phyloP scores from a whole-genome alignment of 37 sponge, comb jelly and placozoan genomes.

The Chondrilla cf. caribensis region DNA sequence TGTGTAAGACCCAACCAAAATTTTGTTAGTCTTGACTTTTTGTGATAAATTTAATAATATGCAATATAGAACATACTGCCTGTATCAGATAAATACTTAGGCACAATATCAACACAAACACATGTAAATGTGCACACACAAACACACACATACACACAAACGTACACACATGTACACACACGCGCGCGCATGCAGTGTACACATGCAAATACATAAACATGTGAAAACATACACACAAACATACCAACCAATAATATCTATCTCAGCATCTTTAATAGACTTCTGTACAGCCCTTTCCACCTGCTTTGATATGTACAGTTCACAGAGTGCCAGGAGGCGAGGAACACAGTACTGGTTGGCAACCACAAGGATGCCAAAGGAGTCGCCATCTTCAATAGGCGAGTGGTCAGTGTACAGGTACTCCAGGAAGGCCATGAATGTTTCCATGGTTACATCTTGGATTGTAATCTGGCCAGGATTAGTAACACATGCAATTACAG shows the following conservation, averaged over 20 bases:
- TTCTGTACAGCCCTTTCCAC: conserved; percentile 64
- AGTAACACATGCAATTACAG: neutral
- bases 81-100: no score
- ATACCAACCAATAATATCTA: conserved; percentile 70
- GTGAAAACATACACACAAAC: neutral
- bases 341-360: conserved; percentile 74
- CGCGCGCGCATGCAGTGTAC: no score
- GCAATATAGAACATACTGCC: no score
- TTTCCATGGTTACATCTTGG: conserved; percentile 36
- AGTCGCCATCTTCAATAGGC: conserved; percentile 77
- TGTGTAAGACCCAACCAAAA: no score
- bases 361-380: conserved; percentile 62
- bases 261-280: conserved; percentile 59
- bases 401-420: conserved; percentile 87
- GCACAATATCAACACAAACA: no score
- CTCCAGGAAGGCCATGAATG: conserved; percentile 75
- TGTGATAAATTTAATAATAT: no score
- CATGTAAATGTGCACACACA: no score
- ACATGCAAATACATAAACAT: no score
- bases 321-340: conserved; percentile 77
- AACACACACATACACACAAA: no score
- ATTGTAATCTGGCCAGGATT: conserved; percentile 60
- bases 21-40: no score
- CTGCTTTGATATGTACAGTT: conserved; percentile 74
- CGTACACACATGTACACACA: no score